These are phyloP conservation scores for Pachliopta kotzebuea DNA, from an alignment of 2,888 invertebrate species.

Conservation along the genomic window DNA sequence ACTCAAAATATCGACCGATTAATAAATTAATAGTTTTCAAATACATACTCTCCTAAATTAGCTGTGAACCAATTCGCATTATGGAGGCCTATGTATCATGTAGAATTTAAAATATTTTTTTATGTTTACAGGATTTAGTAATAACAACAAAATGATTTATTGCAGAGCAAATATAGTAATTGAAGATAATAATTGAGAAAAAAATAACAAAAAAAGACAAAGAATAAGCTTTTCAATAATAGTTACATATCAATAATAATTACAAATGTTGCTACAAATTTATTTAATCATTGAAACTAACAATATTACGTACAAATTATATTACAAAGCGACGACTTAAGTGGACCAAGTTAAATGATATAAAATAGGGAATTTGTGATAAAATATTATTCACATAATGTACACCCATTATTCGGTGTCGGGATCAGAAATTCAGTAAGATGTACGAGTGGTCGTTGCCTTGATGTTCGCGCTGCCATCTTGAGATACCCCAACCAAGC, in stretches of 20 bases:
- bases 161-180: too few relatives aligned
- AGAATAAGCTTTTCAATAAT: too few relatives aligned
- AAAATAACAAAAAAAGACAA: too few relatives aligned
- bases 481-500: constrained; percentile 12
- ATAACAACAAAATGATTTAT: too few relatives aligned
- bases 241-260: neutral
- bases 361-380: neutral
- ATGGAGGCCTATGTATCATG: too few relatives aligned
- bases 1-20: too few relatives aligned
- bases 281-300: neutral
- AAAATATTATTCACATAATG: constrained; percentile 14
- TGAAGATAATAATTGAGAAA: too few relatives aligned
- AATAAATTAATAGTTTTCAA: too few relatives aligned
- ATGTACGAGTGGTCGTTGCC: constrained; percentile 12
- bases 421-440: constrained; percentile 19
- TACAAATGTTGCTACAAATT: neutral
- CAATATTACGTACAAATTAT: neutral
- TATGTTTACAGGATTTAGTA: too few relatives aligned
- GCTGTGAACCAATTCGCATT: too few relatives aligned
- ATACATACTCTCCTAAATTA: too few relatives aligned
- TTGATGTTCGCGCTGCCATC: constrained; percentile 10
- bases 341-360: neutral
- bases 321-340: neutral
- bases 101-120: too few relatives aligned
- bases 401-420: constrained; percentile 8